These are phyloP conservation scores for Pocota personata DNA, from an alignment of 2,888 invertebrate genomes.

Conservation along the genomic window DNA sequence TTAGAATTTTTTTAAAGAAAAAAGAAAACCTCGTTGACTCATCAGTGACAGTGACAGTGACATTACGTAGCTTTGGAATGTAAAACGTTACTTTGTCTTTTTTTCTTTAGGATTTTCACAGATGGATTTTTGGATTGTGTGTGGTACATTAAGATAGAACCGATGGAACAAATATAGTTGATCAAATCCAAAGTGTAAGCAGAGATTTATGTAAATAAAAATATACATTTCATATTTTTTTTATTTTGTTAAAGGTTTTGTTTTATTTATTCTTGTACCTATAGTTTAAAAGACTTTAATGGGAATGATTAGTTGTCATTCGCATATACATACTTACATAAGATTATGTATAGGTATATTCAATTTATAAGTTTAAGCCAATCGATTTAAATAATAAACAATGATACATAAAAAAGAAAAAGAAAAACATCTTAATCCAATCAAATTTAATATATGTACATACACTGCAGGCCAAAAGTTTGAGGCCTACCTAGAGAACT, in stretches of 20 bases:
- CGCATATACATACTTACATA: no score
- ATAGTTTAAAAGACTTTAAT: neutral
- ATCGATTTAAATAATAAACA: no score
- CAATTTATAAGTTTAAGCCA: no score
- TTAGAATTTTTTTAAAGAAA: conserved; percentile 13
- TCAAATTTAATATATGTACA: no score
- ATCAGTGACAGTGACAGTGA: conserved; percentile 76
- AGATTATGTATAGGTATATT: no score
- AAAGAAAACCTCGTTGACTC: conserved; percentile 78
- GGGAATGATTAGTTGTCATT: no score
- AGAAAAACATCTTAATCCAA: no score
- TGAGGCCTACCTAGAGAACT: no score
- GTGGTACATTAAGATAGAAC: conserved; percentile 6
- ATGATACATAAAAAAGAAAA: no score
- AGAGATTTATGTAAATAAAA: conserved; percentile 56
- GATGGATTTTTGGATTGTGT: conserved; percentile 8
- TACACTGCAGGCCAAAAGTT: no score
- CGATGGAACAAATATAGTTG: conserved; percentile 16
- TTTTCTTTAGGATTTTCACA: conserved; percentile 70
- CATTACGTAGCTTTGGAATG: conserved; percentile 79
- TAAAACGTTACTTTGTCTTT: conserved; percentile 80
- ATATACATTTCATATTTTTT: conserved; percentile 30
- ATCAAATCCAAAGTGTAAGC: conserved; percentile 60
- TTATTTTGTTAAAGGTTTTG: neutral
- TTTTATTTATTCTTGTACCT: neutral